Evolutionary conservation across 2,113 vertebrate genomes (phyloP), one percentile per base, ranked within the genome.

Genomic region (Tapirus terrestris): DNA sequence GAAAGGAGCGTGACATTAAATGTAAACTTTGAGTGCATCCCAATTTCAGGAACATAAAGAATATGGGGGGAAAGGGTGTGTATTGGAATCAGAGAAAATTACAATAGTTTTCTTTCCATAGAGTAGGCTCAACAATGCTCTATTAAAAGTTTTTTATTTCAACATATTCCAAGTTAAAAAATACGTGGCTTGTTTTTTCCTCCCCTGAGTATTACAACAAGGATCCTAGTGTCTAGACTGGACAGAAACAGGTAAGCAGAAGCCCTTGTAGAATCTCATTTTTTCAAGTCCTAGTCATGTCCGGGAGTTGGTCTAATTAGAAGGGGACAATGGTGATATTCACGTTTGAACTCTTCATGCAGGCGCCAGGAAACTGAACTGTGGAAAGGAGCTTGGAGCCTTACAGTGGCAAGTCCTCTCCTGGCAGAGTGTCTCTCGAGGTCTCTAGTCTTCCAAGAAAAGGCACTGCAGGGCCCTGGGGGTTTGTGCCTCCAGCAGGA

Each of bases 291-390:
- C 80, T 39, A 82, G 43, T 98, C 68, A 96, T 0, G 1, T 92
- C 84, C 11, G 18, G 75, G 39, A 83, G 77, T 85, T 53, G 61
- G 56, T 79, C 76, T 73, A 51, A 85, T 48, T 65, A 82, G 53
- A 76, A 72, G 67, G 33, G 33, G 80, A 94, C 95, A 87, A 90
- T 94, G 58, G 80, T 29, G 45, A 39, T 10, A 82, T 94, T 73
- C 1, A 3, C 58, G 45, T 33, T 73, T 89, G 39, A 48, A 45
- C 33, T 89, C 67, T 72, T 92, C 31, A 72, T 5, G 20, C 31
- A 43, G 68, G 91, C 36, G 7, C 70, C 96, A 97, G 95, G 95
- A 98, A 97, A 45, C 91, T 94, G 92, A 80, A 48, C 1, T 16
- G 31, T 83, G 51, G 81, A 92, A 82, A 58, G 27, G 60, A 89